Conservation (phyloP, 1,140 invertebrate species). For the Zaprionus kolodkinae region DNA sequence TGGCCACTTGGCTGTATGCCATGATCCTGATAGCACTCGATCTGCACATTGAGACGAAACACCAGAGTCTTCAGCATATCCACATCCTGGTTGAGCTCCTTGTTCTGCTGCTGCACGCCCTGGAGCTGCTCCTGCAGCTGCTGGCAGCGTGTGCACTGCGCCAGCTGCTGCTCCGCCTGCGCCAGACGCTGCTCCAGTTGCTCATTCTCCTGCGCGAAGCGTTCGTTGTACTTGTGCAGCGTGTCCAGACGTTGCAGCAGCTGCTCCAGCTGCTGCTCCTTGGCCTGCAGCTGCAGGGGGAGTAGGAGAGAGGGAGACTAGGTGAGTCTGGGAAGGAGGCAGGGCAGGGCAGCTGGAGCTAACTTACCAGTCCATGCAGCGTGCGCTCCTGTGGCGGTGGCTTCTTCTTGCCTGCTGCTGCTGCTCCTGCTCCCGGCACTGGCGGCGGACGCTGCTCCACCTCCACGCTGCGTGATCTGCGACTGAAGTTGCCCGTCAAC, state of each 20-base stretch:
- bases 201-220: conserved; percentile 74
- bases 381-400: conserved; percentile 50
- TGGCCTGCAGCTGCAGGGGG: conserved; percentile 68
- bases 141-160: conserved; percentile 79
- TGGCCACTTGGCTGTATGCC: conserved; percentile 42
- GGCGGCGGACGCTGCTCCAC: conserved; percentile 45
- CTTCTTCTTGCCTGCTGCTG: conserved; percentile 36
- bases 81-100: conserved; percentile 86
- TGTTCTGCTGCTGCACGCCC: conserved; percentile 84
- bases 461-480: conserved; percentile 72
- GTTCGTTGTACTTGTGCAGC: conserved; percentile 77
- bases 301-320: neutral
- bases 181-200: conserved; percentile 58
- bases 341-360: no score
- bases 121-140: conserved; percentile 77
- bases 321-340: no score
- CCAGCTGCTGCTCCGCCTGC: conserved; percentile 52
- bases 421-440: neutral
- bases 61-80: conserved; percentile 88
- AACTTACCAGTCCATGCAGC: conserved; percentile 68
- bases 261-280: conserved; percentile 82
- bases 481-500: conserved; percentile 73
- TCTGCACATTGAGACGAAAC: conserved; percentile 88
- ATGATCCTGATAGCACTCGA: conserved; percentile 88
- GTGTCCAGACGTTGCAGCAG: conserved; percentile 70